Base-by-base conservation (phyloP, 2,113 vertebrate species). In the Naja naja region DNA sequence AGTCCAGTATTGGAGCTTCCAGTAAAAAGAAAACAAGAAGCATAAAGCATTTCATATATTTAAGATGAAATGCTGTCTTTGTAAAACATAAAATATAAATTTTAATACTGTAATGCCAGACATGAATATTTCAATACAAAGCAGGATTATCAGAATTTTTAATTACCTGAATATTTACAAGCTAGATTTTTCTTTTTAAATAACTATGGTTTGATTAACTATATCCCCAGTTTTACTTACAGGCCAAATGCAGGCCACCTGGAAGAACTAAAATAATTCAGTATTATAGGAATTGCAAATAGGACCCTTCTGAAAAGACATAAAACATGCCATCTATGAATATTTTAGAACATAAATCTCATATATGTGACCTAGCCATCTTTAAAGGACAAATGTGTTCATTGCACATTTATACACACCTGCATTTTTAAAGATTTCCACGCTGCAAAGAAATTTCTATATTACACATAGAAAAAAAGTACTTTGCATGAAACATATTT, bases 31-130 rank as follows among this genome's bases (percentile, higher is more conserved):
- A 95, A 94, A 94, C 96, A 89, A 95, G 54, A 90, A 92, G 87
- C 34, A 95, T 56, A 95, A 97, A 97, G 96, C 95, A 97, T 95
- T 96, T 96, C 94, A 94, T 95, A 96, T 95, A 92, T 96, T 95
- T 94, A 95, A 93, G 94, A 94, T 95, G 95, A 95, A 93, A 95
- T 47, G 94, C 91, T 94, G 94, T 60, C 96, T 95, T 60, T 94
- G 89, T 92, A 88, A 91, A 95, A 96, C 95, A 91, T 95, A 97
- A 55, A 93, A 96, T 95, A 97, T 90, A 81, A 43, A 89, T 91
- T 96, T 95, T 92, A 94, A 93, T 96, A 94, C 93, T 95, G 56
- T 92, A 90, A 94, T 94, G 96, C 94, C 91, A 94, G 93, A 96
- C 69, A 93, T 94, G 91, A 94, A 91, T 95, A 93, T 94, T 95